These are phyloP conservation scores for Neomicropteryx cornuta DNA, from an alignment of 1,140 invertebrate species.

Conservation along the genomic window DNA sequence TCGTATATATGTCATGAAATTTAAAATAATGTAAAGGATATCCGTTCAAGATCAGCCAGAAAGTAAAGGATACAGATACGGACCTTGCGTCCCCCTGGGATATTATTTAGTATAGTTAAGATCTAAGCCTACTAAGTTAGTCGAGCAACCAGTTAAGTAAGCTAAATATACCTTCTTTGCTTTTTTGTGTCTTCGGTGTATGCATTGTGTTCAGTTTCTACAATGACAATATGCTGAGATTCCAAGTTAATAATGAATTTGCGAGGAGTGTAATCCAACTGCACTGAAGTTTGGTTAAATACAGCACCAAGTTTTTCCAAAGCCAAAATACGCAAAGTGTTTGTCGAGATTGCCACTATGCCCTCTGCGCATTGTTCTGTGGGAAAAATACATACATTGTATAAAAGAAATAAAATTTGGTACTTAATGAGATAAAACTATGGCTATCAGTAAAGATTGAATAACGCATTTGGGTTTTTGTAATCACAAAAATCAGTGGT, in stretches of 20 bases:
- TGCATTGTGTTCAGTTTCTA: constrained; percentile 98
- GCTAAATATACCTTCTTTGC: constrained; percentile 61
- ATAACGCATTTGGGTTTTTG: background rate
- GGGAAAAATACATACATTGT: constrained; percentile 19
- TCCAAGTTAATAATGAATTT: constrained; percentile 92
- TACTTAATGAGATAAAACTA: background rate
- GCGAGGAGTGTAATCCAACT: constrained; percentile 90
- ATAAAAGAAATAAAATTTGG: constrained; percentile 3
- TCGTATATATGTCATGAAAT: no score
- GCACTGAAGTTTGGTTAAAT: constrained; percentile 91
- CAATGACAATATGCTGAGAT: constrained; percentile 81
- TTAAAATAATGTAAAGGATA: no score
- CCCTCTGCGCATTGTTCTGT: constrained; percentile 97
- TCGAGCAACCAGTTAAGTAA: no score
- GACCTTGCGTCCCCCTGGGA: no score
- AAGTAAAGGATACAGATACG: no score
- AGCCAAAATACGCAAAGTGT: constrained; percentile 94
- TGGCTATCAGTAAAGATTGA: background rate
- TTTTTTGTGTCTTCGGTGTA: constrained; percentile 97
- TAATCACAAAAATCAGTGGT: no score
- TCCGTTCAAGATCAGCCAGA: no score
- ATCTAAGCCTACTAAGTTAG: no score
- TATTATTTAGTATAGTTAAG: no score
- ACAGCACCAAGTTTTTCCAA: constrained; percentile 97
- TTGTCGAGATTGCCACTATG: constrained; percentile 97